Percentiles rank a stretch among this genome's conserved stretches.
phyloP scores from a whole-genome alignment of 1,140 invertebrate genomes.

The Zaprionus inermis region DNA sequence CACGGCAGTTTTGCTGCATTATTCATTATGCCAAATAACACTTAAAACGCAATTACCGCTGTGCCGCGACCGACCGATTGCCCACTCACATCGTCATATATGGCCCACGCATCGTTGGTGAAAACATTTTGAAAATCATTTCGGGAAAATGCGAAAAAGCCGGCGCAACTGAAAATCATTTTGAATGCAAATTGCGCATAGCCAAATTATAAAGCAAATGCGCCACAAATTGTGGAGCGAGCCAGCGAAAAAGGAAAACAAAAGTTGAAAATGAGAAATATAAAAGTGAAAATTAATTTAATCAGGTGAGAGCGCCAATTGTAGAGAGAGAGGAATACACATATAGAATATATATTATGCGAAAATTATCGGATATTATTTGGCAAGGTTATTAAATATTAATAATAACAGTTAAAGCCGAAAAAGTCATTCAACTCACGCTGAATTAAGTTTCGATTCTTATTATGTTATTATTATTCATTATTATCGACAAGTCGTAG shows the following conservation, averaged over 20 bases:
- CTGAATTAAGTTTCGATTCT: too few species aligned
- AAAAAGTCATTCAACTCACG: too few species aligned
- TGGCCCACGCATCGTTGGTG: slow-evolving; percentile 45
- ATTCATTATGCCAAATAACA: slow-evolving; percentile 57
- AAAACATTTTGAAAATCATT: slow-evolving; percentile 58
- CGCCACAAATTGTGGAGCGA: slow-evolving; percentile 23
- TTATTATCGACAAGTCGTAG: too few species aligned
- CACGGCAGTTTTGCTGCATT: slow-evolving; percentile 29
- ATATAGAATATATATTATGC: background rate
- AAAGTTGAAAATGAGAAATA: background rate
- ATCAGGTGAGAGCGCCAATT: background rate
- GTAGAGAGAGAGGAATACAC: background rate
- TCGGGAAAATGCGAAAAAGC: slow-evolving; percentile 36
- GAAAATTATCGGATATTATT: background rate
- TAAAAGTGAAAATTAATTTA: slow-evolving; percentile 2
- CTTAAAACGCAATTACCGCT: slow-evolving; percentile 62
- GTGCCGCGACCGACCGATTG: background rate
- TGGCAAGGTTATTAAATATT: background rate
- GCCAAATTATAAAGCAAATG: slow-evolving; percentile 54
- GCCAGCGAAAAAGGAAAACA: slow-evolving; percentile 11
- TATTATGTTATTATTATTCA: too few species aligned
- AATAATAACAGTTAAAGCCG: background rate
- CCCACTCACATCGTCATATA: background rate
- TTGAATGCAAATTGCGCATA: slow-evolving; percentile 63
- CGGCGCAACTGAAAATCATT: slow-evolving; percentile 31